Percentiles rank a stretch among this genome's conserved stretches.
phyloP scores from a whole-genome alignment of 1,140 invertebrate genomes.

The Bombus ignitus region DNA sequence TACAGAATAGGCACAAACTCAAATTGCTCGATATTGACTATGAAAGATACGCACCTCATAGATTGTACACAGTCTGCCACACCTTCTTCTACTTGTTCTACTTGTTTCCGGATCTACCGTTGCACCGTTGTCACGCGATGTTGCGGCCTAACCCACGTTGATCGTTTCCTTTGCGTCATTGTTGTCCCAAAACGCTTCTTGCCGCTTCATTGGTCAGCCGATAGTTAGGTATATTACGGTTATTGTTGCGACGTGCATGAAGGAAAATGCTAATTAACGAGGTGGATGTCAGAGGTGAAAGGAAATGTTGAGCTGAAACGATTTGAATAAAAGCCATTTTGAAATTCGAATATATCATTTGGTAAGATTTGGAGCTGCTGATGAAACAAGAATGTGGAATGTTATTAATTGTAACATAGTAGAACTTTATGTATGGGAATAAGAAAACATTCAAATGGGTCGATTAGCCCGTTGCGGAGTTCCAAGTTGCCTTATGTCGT shows the following conservation, averaged over 20 bases:
- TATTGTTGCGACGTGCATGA: not conserved
- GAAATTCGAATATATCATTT: too few species aligned
- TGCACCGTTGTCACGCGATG: conserved; percentile 56
- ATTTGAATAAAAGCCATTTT: too few species aligned
- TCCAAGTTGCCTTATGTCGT: too few species aligned
- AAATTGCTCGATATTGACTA: conserved; percentile 64
- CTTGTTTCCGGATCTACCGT: conserved; percentile 22
- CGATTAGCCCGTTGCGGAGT: too few species aligned
- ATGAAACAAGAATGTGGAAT: too few species aligned
- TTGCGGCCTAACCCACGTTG: conserved; percentile 43
- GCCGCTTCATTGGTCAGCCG: conserved; percentile 28
- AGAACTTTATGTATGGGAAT: too few species aligned
- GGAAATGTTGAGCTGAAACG: too few species aligned
- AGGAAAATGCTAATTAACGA: not conserved
- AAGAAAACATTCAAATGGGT: too few species aligned
- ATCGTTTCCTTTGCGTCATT: conserved; percentile 1
- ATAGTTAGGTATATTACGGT: not conserved
- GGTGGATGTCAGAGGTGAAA: too few species aligned
- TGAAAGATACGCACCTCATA: conserved; percentile 45
- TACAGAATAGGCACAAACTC: conserved; percentile 33
- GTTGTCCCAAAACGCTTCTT: conserved; percentile 17
- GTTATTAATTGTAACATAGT: too few species aligned
- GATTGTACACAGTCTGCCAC: conserved; percentile 48
- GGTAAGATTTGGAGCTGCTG: too few species aligned
- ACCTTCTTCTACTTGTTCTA: conserved; percentile 30